phyloP scores from a whole-genome alignment of 2,113 vertebrate genomes.

The Callipepla squamata region DNA sequence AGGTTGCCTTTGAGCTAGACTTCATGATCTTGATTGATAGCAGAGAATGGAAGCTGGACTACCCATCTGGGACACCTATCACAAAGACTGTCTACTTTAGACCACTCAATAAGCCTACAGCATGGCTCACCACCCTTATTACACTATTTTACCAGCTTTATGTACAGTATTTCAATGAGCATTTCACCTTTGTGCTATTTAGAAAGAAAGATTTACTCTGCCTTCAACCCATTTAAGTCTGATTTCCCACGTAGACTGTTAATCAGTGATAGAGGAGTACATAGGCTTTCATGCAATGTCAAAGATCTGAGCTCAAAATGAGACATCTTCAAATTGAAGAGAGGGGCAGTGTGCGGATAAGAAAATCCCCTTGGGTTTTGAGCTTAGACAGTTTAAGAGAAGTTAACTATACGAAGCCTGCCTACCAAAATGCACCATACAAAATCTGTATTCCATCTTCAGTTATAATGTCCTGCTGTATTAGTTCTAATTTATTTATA shows the following conservation, averaged over 20 bases:
- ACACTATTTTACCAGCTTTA: conserved; percentile 24
- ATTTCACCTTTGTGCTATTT: conserved; percentile 35
- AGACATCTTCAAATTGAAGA: neutral
- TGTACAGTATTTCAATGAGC: conserved; percentile 34
- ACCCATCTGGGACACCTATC: neutral
- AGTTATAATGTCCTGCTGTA: neutral
- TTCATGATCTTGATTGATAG: neutral
- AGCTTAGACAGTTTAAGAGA: neutral
- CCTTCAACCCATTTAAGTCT: conserved; percentile 48
- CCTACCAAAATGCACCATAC: neutral
- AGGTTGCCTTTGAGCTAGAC: neutral
- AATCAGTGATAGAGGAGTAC: neutral
- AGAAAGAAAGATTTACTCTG: conserved; percentile 43
- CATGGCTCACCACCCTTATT: neutral
- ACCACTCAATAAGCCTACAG: neutral
- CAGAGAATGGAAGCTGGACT: neutral
- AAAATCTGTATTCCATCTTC: neutral
- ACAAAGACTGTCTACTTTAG: neutral
- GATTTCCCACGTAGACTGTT: conserved; percentile 19
- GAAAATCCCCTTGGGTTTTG: neutral
- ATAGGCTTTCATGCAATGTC: neutral
- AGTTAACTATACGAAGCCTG: neutral
- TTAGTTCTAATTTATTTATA: neutral
- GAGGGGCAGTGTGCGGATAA: neutral
- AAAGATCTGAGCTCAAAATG: neutral